phyloP scores from a whole-genome alignment of 2,113 vertebrate genomes.

The Xerus inauris region DNA sequence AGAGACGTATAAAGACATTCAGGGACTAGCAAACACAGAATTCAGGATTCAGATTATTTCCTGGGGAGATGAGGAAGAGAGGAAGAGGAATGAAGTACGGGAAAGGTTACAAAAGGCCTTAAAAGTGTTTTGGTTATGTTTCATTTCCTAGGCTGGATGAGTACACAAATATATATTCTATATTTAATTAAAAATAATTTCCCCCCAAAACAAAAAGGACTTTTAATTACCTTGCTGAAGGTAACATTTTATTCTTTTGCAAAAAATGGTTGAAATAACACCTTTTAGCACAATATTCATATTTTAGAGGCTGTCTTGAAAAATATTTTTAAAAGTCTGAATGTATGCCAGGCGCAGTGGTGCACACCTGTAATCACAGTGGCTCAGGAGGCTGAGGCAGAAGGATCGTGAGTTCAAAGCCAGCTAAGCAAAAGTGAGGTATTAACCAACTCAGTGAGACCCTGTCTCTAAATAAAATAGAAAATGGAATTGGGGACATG shows the following conservation, averaged over 20 bases:
- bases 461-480: no score
- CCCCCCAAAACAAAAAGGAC: not conserved
- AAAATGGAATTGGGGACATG: no score
- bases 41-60: not conserved
- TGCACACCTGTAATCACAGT: no score
- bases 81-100: not conserved
- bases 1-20: not conserved
- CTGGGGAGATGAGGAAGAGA: not conserved
- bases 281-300: not conserved
- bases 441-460: no score
- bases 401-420: no score
- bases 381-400: no score
- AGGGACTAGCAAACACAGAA: not conserved
- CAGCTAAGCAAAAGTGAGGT: no score
- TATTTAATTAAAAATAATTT: slow-evolving; percentile 5
- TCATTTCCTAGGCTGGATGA: not conserved
- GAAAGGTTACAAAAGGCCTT: not conserved
- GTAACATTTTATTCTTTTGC: not conserved
- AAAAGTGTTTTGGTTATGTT: not conserved
- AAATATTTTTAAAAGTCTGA: slow-evolving; percentile 38
- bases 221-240: not conserved
- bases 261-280: slow-evolving; percentile 7
- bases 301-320: slow-evolving; percentile 38
- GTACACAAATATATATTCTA: not conserved
- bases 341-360: not conserved